Conservation (phyloP, 2,888 invertebrate genomes). For the Lottia gigantea region DNA sequence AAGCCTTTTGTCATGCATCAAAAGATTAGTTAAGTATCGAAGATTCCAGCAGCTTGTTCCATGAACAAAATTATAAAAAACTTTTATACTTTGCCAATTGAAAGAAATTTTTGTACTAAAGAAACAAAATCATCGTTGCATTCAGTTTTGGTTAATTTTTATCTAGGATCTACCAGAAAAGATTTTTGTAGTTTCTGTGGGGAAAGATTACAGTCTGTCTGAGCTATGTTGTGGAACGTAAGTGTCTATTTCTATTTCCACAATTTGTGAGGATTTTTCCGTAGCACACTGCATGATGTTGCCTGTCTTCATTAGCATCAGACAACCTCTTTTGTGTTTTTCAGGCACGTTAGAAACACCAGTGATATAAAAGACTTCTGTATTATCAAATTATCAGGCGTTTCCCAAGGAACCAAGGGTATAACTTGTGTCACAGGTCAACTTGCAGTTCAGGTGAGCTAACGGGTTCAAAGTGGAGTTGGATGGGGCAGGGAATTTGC, state of each 20-base stretch:
- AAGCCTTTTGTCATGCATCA: too few species aligned
- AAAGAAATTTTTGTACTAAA: not conserved
- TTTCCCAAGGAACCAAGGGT: conserved; percentile 54
- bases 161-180: conserved; percentile 52
- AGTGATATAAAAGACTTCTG: conserved; percentile 55
- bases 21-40: too few species aligned
- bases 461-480: too few species aligned
- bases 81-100: too few species aligned
- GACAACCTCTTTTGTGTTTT: conserved; percentile 11
- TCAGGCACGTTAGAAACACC: conserved; percentile 61
- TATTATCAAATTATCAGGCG: conserved; percentile 53
- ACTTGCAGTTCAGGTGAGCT: conserved; percentile 41
- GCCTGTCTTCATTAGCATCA: too few species aligned
- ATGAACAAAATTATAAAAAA: too few species aligned
- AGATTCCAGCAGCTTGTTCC: too few species aligned
- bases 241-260: conserved; percentile 39
- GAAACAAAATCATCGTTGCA: not conserved
- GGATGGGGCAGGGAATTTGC: too few species aligned
- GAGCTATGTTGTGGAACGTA: conserved; percentile 67
- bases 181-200: conserved; percentile 54
- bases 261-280: too few species aligned
- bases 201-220: conserved; percentile 23
- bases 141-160: not conserved
- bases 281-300: too few species aligned
- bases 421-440: conserved; percentile 58